phyloP scores from a whole-genome alignment of 2,113 vertebrate genomes.

The Notechis scutatus region DNA sequence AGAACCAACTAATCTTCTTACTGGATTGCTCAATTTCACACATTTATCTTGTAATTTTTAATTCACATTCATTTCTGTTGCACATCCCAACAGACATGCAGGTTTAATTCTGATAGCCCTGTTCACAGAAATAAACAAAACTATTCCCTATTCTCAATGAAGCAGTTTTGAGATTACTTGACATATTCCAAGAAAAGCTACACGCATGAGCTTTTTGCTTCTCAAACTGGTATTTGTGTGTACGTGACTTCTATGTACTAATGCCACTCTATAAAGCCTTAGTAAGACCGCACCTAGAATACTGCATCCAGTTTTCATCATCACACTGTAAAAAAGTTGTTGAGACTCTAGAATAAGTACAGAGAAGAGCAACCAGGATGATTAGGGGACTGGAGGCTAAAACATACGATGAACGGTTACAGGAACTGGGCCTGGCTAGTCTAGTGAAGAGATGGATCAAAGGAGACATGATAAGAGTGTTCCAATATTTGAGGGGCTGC shows the following conservation, averaged over 20 bases:
- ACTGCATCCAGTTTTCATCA: no score
- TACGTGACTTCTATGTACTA: neutral
- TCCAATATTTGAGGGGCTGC: no score
- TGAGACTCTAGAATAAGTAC: no score
- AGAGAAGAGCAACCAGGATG: no score
- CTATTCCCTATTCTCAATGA: neutral
- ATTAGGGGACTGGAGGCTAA: no score
- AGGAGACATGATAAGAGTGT: no score
- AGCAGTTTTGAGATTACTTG: neutral
- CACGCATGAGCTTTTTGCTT: neutral
- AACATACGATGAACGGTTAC: no score
- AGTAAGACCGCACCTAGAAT: no score
- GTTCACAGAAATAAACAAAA: slow-evolving; percentile 17
- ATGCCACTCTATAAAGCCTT: no score
- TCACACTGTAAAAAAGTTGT: no score
- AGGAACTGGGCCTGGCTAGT: no score
- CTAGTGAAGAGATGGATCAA: no score
- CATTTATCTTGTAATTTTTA: neutral
- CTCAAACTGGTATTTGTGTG: neutral
- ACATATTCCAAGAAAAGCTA: neutral
- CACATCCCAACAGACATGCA: neutral
- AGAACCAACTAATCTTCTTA: neutral
- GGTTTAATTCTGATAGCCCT: neutral
- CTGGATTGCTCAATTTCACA: neutral
- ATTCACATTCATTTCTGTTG: slow-evolving; percentile 6